Base-by-base conservation (phyloP, 1,140 invertebrate species). In the Saccostrea echinata region DNA sequence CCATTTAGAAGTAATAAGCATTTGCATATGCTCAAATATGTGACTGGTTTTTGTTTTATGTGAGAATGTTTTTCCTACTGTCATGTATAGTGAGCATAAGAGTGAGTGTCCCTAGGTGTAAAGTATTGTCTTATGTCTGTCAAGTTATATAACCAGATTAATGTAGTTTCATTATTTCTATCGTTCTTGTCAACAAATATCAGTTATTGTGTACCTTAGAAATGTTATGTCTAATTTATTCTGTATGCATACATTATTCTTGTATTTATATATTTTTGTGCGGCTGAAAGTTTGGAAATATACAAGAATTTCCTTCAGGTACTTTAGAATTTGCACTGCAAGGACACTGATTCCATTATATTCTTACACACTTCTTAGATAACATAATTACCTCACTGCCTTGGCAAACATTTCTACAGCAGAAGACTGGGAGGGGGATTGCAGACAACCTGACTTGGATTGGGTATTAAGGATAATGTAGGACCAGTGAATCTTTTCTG, bases 121-220 rank as follows among this genome's bases (percentile, higher is more conserved):
- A 57, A 24, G 24, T 71, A 61, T 76, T 76, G 27, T 76, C 27
- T 16, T 76, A 30, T 76, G 68, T 76, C 13, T 76, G 68, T 76
- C 68, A 30, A 76, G 68, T 76, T 76, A 76, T 76, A 30, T 76
- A 76, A 76, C 30, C 68, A 76, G 68, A 76, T 76, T 27, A 76
- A 76, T 76, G 68, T 76, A 76, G 68, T 76, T n/a, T 33, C 68
- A 30, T 30, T 64, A 64, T 64, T 30, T 76, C 68, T 33, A 76
- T 76, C 33, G 30, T 76, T 76, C 30, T 76, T 76, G 68, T 76
- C 16, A 16, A 64, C 9, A 76, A 76, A 76, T 76, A 76, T 76
- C 30, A 76, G 11, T 30, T 76, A 76, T 76, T 27, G 27, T 76
- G 30, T 76, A 76, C 68, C 30, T 16, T 76, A 18, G 68, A 76